These are phyloP conservation scores for Diglossa cyanea DNA, from an alignment of 2,797 vertebrate genomes.

Conservation along the genomic window DNA sequence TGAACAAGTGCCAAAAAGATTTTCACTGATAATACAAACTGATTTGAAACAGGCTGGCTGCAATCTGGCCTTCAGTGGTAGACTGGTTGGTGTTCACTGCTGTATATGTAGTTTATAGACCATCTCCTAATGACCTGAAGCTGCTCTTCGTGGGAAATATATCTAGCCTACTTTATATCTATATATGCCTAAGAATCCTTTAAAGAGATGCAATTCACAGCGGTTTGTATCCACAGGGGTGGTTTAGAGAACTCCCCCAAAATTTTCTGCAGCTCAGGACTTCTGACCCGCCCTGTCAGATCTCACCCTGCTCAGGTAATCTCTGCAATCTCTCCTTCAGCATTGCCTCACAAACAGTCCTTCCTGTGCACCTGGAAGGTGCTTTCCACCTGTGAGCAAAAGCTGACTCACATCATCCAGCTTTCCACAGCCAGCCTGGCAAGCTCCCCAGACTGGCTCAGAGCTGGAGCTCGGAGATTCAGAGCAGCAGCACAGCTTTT, in stretches of 20 bases:
- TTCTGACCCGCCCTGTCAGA: neutral
- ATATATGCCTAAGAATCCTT: neutral
- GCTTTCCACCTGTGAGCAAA: neutral
- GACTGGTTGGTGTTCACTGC: neutral
- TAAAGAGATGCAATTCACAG: neutral
- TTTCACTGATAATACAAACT: constrained; percentile 47
- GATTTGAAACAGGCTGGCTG: constrained; percentile 60
- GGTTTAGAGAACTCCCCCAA: neutral
- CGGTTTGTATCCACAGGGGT: neutral
- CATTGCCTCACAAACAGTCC: neutral
- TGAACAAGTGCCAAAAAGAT: constrained; percentile 49
- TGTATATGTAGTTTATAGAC: neutral
- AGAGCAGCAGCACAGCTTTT: neutral
- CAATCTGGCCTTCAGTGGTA: neutral
- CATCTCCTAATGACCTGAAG: neutral
- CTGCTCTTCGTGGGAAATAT: neutral
- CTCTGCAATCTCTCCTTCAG: neutral
- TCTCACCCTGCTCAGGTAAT: neutral
- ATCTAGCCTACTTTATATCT: neutral
- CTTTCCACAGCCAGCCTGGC: neutral
- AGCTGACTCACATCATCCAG: neutral
- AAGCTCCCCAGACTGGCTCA: neutral
- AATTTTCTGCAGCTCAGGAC: neutral
- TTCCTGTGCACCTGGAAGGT: neutral
- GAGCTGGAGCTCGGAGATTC: neutral